Base-by-base conservation (phyloP, 2,888 invertebrate genomes). In the Melinaea menophilus region DNA sequence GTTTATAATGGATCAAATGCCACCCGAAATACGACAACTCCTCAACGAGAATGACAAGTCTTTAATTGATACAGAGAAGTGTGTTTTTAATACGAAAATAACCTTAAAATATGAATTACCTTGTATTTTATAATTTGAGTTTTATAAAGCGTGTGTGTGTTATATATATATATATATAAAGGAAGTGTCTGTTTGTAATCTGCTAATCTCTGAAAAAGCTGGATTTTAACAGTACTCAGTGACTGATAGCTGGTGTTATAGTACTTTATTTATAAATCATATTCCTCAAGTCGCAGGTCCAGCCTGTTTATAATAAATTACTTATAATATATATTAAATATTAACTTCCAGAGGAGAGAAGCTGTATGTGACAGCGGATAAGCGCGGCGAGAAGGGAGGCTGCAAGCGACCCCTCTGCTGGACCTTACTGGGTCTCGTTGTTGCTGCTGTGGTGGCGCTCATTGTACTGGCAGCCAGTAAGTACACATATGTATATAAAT, bases 311-410 rank as follows among this genome's bases (percentile, higher is more conserved):
- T 51, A 59, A 54, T 55, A 51, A 54, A 31, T 34, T 22, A 51
- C 62, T 60, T 64, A 48, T 68, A 63, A 11, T 41, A 62, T 58
- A 48, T n/a, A 59, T 60, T 59, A 41, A 41, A 48, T n/a, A 59
- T 60, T 59, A 41, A 41, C 61, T 93, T 93, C 61, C 92, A 95
- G 95, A 84, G 95, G 95, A 62, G 95, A 96, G 84, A 96, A 96
- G 80, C 84, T 96, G 62, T 95, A 95, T 79, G 95, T 96, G 65
- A 96, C 95, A 12, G 95, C 95, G 78, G 95, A 95, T 83, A 95
- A 95, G 79, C 91, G 95, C 62, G 93, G 95, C 61, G 93, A 93
- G 67, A 93, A 93, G 75, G 91, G 95, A 58, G 93, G 93, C 56
- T 93, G 93, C 79, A 93, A 93, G 76, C 92, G 93, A 63, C 93